A percentile compares a stretch with the other conserved stretches of the same genome.
These are phyloP conservation scores for Melieria omissa DNA, from an alignment of 2,888 invertebrate species.

Conservation along the genomic window DNA sequence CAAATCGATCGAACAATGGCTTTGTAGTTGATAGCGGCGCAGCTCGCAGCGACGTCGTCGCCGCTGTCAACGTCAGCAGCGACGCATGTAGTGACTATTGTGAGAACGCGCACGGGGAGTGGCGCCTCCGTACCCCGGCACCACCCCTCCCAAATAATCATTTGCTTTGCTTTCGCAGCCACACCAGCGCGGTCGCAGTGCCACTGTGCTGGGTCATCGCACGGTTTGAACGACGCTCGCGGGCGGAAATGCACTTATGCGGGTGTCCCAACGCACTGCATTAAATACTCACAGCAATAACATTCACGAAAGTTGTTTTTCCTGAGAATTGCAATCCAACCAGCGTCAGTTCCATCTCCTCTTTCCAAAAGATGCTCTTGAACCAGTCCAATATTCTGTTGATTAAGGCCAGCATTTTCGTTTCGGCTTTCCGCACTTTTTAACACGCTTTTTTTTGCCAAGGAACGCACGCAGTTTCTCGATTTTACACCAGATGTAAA, in stretches of 20 bases:
- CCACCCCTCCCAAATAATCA: too few relatives aligned
- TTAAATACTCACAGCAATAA: slow-evolving; percentile 91
- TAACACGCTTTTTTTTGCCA: slow-evolving; percentile 8
- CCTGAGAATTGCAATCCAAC: slow-evolving; percentile 99
- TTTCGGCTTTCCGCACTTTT: slow-evolving; percentile 20
- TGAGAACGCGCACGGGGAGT: slow-evolving; percentile 11
- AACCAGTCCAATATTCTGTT: slow-evolving; percentile 99
- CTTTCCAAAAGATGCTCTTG: slow-evolving; percentile 99
- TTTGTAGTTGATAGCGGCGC: slow-evolving; percentile 19
- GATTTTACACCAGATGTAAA: slow-evolving; percentile 18
- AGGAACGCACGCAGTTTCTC: neutral
- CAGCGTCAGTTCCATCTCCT: slow-evolving; percentile 99
- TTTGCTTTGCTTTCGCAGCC: too few relatives aligned
- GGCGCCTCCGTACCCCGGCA: neutral
- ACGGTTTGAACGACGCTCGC: neutral
- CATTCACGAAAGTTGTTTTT: slow-evolving; percentile 99
- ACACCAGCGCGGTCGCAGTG: neutral
- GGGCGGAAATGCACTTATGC: neutral
- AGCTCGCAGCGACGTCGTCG: neutral
- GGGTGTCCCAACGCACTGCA: neutral
- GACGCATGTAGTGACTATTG: slow-evolving; percentile 7
- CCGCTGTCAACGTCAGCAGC: neutral
- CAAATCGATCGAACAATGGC: slow-evolving; percentile 18
- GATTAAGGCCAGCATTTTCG: slow-evolving; percentile 92
- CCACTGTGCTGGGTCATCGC: neutral